These are phyloP conservation scores for Sphecodes monilicornis DNA, from an alignment of 2,888 invertebrate species.

Conservation along the genomic window DNA sequence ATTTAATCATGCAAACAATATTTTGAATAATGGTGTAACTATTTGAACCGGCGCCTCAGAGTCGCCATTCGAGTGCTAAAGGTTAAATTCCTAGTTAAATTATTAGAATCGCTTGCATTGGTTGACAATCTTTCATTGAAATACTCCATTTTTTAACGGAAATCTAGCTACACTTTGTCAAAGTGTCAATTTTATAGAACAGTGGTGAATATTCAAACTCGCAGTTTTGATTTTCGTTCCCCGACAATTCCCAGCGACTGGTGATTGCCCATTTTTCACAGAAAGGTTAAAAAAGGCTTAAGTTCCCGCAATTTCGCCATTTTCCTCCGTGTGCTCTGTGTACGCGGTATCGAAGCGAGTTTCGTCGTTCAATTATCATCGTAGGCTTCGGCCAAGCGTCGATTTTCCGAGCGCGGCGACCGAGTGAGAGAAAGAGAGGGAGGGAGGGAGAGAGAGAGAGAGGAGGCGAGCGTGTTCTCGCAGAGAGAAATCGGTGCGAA, in stretches of 20 bases:
- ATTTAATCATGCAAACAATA: too few species aligned
- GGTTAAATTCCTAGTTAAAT: too few species aligned
- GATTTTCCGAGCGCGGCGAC: slow-evolving; percentile 13
- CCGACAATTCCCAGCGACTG: neutral
- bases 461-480: slow-evolving; percentile 23
- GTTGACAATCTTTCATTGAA: too few species aligned
- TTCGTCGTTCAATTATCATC: slow-evolving; percentile 37
- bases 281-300: neutral
- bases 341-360: neutral
- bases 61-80: too few species aligned
- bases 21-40: too few species aligned
- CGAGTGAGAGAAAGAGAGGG: neutral
- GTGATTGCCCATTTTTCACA: neutral
- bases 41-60: too few species aligned
- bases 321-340: neutral
- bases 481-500: slow-evolving; percentile 56
- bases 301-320: neutral
- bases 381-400: neutral
- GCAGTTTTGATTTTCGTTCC: neutral
- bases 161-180: too few species aligned
- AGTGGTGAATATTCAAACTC: neutral
- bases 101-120: too few species aligned
- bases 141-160: too few species aligned
- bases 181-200: neutral
- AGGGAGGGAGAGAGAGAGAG: neutral